A percentile compares a stretch with the other conserved stretches of the same genome.
phyloP scores from a whole-genome alignment of 92 coral and sea anemone genomes.

The Zoanthus sansibaricus region DNA sequence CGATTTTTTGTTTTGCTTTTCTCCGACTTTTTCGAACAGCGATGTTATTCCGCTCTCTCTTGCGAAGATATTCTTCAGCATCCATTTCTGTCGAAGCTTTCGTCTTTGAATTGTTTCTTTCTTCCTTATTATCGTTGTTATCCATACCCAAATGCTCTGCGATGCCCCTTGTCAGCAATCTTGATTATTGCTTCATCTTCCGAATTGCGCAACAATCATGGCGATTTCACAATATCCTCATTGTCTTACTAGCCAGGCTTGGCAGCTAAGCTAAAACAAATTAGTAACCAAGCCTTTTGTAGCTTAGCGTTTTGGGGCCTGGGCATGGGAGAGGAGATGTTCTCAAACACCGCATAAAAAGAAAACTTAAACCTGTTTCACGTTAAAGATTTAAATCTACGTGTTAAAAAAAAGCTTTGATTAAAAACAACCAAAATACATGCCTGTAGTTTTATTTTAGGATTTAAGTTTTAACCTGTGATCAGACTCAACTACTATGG shows the following conservation, averaged over 20 bases:
- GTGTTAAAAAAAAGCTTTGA: too few species aligned
- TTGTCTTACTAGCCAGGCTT: background rate
- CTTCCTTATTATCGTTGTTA: background rate
- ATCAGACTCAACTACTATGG: too few species aligned
- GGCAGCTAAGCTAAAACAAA: background rate
- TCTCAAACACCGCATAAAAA: too few species aligned
- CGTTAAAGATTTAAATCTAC: too few species aligned
- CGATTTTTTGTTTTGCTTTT: constrained; percentile 94
- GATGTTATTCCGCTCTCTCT: constrained; percentile 92
- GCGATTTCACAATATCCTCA: constrained; percentile 49
- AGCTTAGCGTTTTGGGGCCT: too few species aligned
- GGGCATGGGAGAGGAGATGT: too few species aligned
- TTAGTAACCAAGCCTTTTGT: constrained; percentile 19
- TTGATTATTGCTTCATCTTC: constrained; percentile 12
- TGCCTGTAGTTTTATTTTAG: too few species aligned
- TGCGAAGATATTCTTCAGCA: constrained; percentile 73
- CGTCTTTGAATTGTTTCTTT: background rate
- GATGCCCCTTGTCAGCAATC: background rate
- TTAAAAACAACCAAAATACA: too few species aligned
- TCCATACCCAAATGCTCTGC: background rate
- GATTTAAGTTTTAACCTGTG: too few species aligned
- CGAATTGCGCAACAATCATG: constrained; percentile 34
- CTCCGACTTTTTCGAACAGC: constrained; percentile 99
- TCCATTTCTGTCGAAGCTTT: background rate
- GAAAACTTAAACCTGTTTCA: too few species aligned